phyloP scores from a whole-genome alignment of 2,113 vertebrate genomes.

The Brienomyrus brachyistius region DNA sequence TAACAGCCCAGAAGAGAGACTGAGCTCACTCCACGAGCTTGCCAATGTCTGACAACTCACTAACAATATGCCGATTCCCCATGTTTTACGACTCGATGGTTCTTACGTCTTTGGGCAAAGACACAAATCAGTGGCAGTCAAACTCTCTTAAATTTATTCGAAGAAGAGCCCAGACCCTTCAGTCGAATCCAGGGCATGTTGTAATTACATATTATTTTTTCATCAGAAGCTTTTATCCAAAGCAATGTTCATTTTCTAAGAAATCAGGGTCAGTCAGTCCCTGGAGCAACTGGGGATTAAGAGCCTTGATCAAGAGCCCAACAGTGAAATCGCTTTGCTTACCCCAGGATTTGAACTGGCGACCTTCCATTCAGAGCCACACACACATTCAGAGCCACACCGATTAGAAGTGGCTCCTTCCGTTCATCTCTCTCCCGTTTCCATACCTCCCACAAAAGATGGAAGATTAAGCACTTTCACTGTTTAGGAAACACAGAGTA shows the following conservation, averaged over 20 bases:
- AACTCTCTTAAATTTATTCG: neutral
- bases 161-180: neutral
- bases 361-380: neutral
- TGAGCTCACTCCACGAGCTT: neutral
- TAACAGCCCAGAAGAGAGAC: neutral
- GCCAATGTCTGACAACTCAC: neutral
- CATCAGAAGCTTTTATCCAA: constrained; percentile 5
- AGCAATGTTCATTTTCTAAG: neutral
- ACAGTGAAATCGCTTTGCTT: neutral
- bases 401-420: neutral
- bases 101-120: neutral
- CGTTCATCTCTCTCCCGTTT: neutral
- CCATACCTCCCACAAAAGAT: neutral
- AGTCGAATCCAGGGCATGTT: neutral
- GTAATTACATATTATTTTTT: neutral
- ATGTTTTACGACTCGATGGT: neutral
- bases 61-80: neutral
- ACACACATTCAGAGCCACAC: neutral
- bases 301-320: neutral
- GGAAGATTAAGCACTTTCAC: neutral
- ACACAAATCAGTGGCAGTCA: neutral
- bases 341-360: neutral
- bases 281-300: neutral
- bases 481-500: neutral
- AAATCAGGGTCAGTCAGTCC: neutral